phyloP scores from a whole-genome alignment of 2,888 invertebrate species.

The Malachius bipustulatus region DNA sequence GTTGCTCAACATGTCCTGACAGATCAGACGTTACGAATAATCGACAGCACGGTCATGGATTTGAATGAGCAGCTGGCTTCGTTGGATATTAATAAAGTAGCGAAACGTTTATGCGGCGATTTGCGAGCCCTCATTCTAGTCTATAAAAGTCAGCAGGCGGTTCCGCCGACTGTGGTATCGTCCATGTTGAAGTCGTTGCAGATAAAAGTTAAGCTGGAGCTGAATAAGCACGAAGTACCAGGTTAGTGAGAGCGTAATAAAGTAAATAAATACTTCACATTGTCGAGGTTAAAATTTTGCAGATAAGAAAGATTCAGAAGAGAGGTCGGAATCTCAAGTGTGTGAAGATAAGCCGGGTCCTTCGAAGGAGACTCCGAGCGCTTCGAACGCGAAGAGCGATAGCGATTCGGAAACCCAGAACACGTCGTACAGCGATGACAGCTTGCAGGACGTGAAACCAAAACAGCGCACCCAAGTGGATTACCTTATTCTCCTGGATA shows the following conservation, averaged over 20 bases:
- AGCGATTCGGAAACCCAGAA: slow-evolving; percentile 31
- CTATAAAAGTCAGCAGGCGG: slow-evolving; percentile 38
- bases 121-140: slow-evolving; percentile 46
- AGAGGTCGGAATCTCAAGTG: too few species aligned
- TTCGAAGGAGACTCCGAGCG: slow-evolving; percentile 12
- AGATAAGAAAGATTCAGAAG: slow-evolving; percentile 17
- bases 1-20: slow-evolving; percentile 49
- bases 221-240: slow-evolving; percentile 26
- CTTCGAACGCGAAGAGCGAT: slow-evolving; percentile 24
- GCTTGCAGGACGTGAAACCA: slow-evolving; percentile 24
- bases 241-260: too few species aligned
- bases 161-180: slow-evolving; percentile 29
- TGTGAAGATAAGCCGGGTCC: too few species aligned
- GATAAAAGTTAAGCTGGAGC: slow-evolving; percentile 28
- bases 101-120: slow-evolving; percentile 43
- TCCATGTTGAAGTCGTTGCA: slow-evolving; percentile 31
- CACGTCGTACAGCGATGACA: slow-evolving; percentile 27
- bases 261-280: too few species aligned
- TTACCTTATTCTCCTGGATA: slow-evolving; percentile 31
- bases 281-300: slow-evolving; percentile 4
- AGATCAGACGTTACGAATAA: slow-evolving; percentile 47
- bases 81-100: slow-evolving; percentile 40
- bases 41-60: slow-evolving; percentile 50
- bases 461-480: slow-evolving; percentile 26
- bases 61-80: slow-evolving; percentile 42